phyloP scores from a whole-genome alignment of 2,113 vertebrate species.

The Chaetodon auriga region DNA sequence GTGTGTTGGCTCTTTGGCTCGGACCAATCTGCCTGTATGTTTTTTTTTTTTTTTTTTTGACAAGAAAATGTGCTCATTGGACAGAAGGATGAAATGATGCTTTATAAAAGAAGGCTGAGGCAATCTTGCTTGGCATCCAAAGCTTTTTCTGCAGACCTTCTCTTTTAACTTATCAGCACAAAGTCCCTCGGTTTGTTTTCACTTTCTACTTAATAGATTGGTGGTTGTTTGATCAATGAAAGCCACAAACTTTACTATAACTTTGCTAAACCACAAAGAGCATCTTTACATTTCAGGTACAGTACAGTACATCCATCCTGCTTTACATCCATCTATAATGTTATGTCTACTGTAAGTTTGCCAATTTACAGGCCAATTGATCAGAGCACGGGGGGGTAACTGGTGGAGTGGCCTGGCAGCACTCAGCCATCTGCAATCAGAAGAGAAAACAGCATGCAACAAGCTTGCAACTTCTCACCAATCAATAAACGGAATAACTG shows the following conservation, averaged over 20 bases:
- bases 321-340: conserved; percentile 72
- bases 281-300: conserved; percentile 65
- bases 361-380: conserved; percentile 81
- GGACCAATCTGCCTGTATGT: conserved; percentile 13
- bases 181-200: neutral
- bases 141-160: conserved; percentile 2
- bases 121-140: conserved; percentile 13
- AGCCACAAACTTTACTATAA: neutral
- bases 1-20: conserved; percentile 13
- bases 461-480: conserved; percentile 52
- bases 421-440: conserved; percentile 26
- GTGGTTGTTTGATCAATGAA: neutral
- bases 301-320: conserved; percentile 46
- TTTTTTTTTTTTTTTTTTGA: conserved; percentile 27
- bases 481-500: conserved; percentile 66
- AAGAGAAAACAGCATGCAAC: conserved; percentile 52
- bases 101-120: neutral
- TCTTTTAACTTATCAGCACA: conserved; percentile 8
- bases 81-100: conserved; percentile 10
- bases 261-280: neutral
- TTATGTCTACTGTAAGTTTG: conserved; percentile 82
- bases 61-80: conserved; percentile 26
- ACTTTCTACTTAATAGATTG: neutral
- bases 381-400: conserved; percentile 69
- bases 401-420: conserved; percentile 67